Base-by-base conservation (phyloP, 1,140 invertebrate genomes). In the Nephotettix cincticeps region DNA sequence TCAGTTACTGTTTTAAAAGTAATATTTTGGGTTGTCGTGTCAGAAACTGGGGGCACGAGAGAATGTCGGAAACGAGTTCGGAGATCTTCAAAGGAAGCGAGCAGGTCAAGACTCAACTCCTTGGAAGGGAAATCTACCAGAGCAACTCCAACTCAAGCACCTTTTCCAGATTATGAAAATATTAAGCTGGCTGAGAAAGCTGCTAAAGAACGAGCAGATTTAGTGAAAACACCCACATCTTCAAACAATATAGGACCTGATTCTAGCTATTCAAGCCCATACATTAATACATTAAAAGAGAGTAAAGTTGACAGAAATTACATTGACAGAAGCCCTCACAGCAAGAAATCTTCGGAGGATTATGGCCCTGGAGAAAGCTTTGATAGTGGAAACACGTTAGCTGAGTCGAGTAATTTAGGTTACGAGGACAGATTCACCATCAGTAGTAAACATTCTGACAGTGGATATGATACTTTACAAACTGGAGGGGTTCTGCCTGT, bases 381-480 rank as follows among this genome's bases (percentile, higher is more conserved):
- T 61, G 56, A 61, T 23, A 61, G 56, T 28, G 56, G 56, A 6
- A 61, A 61, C 25, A 61, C 56, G 25, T 61, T 61, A 27, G 56
- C 56, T 9, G 56, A 29, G 11, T 61, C 56, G 28, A 61, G 56
- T 61, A 61, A 27, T 61, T 28, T 65, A 19, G 36, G 29, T n/a
- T 65, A 65, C 25, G 63, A 68, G 25, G 40, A 68, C 19, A 68
- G 45, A 14, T 68, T 58, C 25, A 36, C 63, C n/a, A 54, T 68
- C 13, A 73, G 72, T 65, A 76, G 75, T 58, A 77, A 77, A 69
- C 77, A 76, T 40, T 78, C 77, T 3, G 81, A 82, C 67, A 81
- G 80, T 76, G 81, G 81, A 11, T 82, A 82, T 61, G 80, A 81
- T 71, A 81, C 80, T 19, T 72, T 82, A 36, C 75, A 77, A 76